A percentile compares a stretch with the other conserved stretches of the same genome.
Conservation (phyloP, 2,113 vertebrate genomes). For the Puffinus mauretanicus region DNA sequence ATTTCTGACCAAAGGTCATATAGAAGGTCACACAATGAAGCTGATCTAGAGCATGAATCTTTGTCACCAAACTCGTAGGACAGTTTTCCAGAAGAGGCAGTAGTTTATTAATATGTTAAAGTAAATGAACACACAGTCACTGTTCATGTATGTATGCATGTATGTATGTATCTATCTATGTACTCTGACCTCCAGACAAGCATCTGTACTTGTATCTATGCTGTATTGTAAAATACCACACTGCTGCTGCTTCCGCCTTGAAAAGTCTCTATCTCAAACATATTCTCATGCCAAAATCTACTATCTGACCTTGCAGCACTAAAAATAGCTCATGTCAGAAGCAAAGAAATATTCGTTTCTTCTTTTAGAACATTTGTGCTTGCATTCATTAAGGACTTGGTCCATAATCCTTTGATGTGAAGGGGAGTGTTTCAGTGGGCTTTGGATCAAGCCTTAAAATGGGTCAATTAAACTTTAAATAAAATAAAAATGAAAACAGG, state of each 20-base stretch:
- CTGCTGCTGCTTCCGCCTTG: neutral
- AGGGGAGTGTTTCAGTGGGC: neutral
- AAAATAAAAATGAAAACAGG: neutral
- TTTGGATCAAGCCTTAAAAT: conserved; percentile 6
- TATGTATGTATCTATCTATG: neutral
- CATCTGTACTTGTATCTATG: neutral
- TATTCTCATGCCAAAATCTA: conserved; percentile 31
- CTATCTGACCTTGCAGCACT: conserved; percentile 40
- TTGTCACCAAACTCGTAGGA: neutral
- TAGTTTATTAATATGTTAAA: neutral
- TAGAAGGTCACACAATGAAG: neutral
- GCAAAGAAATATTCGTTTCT: conserved; percentile 29
- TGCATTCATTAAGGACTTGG: neutral
- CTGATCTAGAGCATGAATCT: neutral
- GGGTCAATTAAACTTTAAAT: conserved; percentile 36
- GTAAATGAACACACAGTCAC: neutral
- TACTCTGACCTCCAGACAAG: neutral
- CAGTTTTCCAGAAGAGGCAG: neutral
- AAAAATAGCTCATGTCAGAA: conserved; percentile 46
- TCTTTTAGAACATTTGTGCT: conserved; percentile 29
- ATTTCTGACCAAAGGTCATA: neutral
- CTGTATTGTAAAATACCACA: neutral
- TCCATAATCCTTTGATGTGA: conserved; percentile 49
- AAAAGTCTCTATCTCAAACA: neutral
- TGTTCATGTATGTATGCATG: neutral